phyloP scores from a whole-genome alignment of 1,140 invertebrate species.

The Lycorma delicatula region DNA sequence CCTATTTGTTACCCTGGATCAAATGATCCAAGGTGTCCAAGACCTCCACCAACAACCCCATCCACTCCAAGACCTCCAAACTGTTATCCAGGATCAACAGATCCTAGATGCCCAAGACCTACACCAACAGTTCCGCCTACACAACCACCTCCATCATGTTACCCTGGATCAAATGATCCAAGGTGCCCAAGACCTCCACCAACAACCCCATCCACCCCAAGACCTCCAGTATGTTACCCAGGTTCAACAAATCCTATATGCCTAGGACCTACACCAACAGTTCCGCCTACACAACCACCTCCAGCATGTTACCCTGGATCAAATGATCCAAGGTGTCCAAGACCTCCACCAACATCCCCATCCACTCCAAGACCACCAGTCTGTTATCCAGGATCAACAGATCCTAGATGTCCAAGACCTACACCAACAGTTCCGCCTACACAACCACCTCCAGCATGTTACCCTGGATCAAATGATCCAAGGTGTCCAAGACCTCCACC shows the following conservation, averaged over 20 bases:
- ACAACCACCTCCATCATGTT: slow-evolving; percentile 28
- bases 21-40: slow-evolving; percentile 40
- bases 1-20: slow-evolving; percentile 37
- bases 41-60: slow-evolving; percentile 26
- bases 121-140: slow-evolving; percentile 18
- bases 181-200: slow-evolving; percentile 34
- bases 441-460: slow-evolving; percentile 27
- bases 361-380: slow-evolving; percentile 12
- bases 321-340: slow-evolving; percentile 36
- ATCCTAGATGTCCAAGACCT: slow-evolving; percentile 31
- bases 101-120: slow-evolving; percentile 36
- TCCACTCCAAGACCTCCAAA: slow-evolving; percentile 25
- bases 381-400: slow-evolving; percentile 33
- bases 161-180: slow-evolving; percentile 38
- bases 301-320: slow-evolving; percentile 32
- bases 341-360: slow-evolving; percentile 24
- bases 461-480: slow-evolving; percentile 40
- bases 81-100: slow-evolving; percentile 34
- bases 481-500: slow-evolving; percentile 39
- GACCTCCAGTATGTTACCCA: slow-evolving; percentile 27
- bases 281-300: slow-evolving; percentile 22
- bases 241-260: slow-evolving; percentile 30
- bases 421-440: slow-evolving; percentile 30
- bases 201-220: slow-evolving; percentile 14
- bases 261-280: not conserved